Evolutionary conservation across 2,888 invertebrate species (phyloP).

Genomic region (Ctenicera cuprea): DNA sequence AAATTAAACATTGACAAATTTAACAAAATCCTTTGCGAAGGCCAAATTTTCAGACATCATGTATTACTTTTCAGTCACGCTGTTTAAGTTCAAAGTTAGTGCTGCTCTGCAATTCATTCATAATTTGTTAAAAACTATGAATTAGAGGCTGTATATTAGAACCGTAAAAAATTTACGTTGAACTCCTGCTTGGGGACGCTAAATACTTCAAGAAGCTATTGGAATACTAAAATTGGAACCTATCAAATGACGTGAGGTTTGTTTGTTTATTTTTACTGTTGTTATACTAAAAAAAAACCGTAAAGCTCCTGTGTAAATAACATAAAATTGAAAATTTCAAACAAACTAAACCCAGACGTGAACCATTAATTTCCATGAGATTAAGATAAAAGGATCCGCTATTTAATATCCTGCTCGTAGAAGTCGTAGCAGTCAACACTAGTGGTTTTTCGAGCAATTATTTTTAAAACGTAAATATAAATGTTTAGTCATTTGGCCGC

Average conservation of each 20-base stretch:
- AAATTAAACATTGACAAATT: too few relatives aligned
- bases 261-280: not conserved
- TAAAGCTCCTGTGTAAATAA: conserved; percentile 11
- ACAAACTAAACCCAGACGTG: not conserved
- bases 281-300: not conserved
- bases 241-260: not conserved
- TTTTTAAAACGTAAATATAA: conserved; percentile 35
- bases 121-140: too few relatives aligned
- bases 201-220: too few relatives aligned
- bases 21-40: too few relatives aligned
- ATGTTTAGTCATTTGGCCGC: conserved; percentile 36
- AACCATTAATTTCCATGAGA: conserved; percentile 13
- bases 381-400: conserved; percentile 27
- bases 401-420: conserved; percentile 15
- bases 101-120: too few relatives aligned
- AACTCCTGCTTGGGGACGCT: too few relatives aligned
- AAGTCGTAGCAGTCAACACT: conserved; percentile 1
- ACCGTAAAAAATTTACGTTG: too few relatives aligned
- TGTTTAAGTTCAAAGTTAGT: too few relatives aligned
- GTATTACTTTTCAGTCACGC: too few relatives aligned
- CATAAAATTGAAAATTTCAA: conserved; percentile 3
- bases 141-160: too few relatives aligned
- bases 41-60: too few relatives aligned
- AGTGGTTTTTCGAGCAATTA: conserved; percentile 28
- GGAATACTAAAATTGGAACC: not conserved